Conservation (phyloP, 1,140 invertebrate species). For the Neotoxoptera formosana region DNA sequence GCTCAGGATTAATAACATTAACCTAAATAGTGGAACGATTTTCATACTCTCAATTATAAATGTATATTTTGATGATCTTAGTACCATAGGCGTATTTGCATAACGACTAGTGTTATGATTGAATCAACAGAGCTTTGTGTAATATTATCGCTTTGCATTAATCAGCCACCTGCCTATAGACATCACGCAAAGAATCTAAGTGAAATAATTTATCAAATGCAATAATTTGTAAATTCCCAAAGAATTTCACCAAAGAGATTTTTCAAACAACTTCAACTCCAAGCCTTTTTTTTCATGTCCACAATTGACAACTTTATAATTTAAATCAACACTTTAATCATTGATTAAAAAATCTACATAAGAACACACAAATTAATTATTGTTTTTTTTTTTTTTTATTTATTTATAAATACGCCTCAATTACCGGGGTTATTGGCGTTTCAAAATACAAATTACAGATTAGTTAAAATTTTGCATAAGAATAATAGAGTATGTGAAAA, state of each 20-base stretch:
- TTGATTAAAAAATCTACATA: not conserved
- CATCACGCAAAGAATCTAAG: not conserved
- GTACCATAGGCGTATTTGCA: not conserved
- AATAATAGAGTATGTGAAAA: too few relatives aligned
- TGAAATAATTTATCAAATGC: not conserved
- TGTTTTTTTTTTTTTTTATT: too few relatives aligned
- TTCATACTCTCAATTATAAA: constrained; percentile 27
- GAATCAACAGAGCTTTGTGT: not conserved
- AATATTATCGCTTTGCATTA: constrained; percentile 16
- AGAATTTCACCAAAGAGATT: not conserved
- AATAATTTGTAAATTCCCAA: not conserved
- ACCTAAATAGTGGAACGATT: constrained; percentile 51
- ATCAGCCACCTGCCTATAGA: not conserved
- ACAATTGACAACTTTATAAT: not conserved
- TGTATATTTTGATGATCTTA: constrained; percentile 39
- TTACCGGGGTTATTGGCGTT: too few relatives aligned
- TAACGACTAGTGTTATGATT: constrained; percentile 25
- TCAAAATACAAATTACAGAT: too few relatives aligned
- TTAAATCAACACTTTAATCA: not conserved
- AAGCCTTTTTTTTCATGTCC: not conserved
- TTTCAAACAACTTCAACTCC: not conserved
- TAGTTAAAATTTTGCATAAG: too few relatives aligned
- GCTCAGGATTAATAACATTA: constrained; percentile 31
- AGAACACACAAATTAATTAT: not conserved
- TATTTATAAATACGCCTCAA: too few relatives aligned